Percentiles rank a stretch among this genome's conserved stretches.
Evolutionary conservation across 2,888 invertebrate genomes (phyloP).

Genomic region (Sipha maydis): DNA sequence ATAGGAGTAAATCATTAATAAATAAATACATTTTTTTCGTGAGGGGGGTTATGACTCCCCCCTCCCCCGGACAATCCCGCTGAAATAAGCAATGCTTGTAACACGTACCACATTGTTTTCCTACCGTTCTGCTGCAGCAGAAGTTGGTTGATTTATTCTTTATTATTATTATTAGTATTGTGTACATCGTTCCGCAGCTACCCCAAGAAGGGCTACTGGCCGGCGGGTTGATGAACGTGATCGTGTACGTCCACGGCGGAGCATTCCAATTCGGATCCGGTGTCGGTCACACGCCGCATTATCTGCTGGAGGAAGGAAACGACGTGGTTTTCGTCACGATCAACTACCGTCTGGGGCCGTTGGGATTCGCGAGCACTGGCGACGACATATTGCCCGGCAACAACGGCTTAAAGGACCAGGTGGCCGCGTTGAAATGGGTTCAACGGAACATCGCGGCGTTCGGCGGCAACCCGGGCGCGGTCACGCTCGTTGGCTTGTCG

Average conservation of each 20-base stretch:
- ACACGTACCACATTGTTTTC: too few relatives aligned
- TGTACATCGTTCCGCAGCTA: conserved; percentile 11
- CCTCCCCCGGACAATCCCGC: too few relatives aligned
- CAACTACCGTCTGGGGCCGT: conserved; percentile 66
- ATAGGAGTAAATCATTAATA: too few relatives aligned
- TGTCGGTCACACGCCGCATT: conserved; percentile 64
- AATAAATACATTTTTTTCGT: too few relatives aligned
- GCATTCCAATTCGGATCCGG: conserved; percentile 65
- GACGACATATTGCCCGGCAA: conserved; percentile 78
- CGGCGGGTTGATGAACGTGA: conserved; percentile 66
- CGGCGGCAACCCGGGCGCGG: conserved; percentile 77
- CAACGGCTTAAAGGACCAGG: conserved; percentile 80
- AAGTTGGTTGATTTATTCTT: too few relatives aligned
- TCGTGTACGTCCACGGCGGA: conserved; percentile 66
- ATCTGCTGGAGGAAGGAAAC: conserved; percentile 65
- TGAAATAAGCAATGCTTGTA: too few relatives aligned
- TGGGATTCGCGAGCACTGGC: conserved; percentile 79
- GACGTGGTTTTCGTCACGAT: conserved; percentile 66
- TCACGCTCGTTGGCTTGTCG: conserved; percentile 77
- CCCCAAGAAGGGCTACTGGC: conserved; percentile 49
- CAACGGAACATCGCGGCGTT: conserved; percentile 76
- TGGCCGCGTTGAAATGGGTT: conserved; percentile 77
- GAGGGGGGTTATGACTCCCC: too few relatives aligned
- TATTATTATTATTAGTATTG: too few relatives aligned
- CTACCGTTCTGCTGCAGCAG: too few relatives aligned